Evolutionary conservation across 2,113 vertebrate species (phyloP), one percentile per base, ranked within the genome.

Genomic region (Oryzias melastigma): DNA sequence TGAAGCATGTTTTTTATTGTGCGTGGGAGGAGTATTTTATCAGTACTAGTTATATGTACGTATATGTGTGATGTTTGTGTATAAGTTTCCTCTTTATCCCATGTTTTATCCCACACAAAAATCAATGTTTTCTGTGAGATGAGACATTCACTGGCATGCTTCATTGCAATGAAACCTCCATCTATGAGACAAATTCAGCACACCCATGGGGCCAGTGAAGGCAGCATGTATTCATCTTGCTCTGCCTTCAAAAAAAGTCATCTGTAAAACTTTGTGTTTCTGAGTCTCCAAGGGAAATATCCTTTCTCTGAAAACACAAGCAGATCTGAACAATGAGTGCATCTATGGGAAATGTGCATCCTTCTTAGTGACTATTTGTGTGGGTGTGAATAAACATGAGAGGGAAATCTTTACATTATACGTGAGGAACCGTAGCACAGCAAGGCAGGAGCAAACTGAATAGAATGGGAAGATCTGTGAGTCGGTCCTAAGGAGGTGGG

Each of bases 321-420:
- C 52, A 61, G 59, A 57, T 18, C 41, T 16, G 50, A 68, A 68
- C 68, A 68, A 50, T 15, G 19, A 55, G 42, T 35, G 50, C n/a
- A 29, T 62, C 24, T 46, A 50, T 40, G 16, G 44, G 57, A 42
- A 7, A 56, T 29, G 24, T 61, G 48, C 14, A 16, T 6, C 20
- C 35, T 6, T 4, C n/a, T 41, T 18, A 42, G 35, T 25, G 13
- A 13, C 10, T 61, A 14, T 68, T 18, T 48, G 46, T 42, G 68
- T 73, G 64, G 17, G 63, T 58, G 52, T 68, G 50, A 67, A 64
- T 62, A 71, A 71, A 60, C 40, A 72, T 63, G 54, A 71, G 71
- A 48, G 45, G 0, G 58, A 68, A 50, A n/a, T 42, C 41, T 58
- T 67, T 47, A 56, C 25, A 55, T 18, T 24, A 50, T 4, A 25